Percentiles rank a stretch among this genome's conserved stretches.
phyloP scores from a whole-genome alignment of 2,797 vertebrate species.

The Parauchenoglanis ngamensis region DNA sequence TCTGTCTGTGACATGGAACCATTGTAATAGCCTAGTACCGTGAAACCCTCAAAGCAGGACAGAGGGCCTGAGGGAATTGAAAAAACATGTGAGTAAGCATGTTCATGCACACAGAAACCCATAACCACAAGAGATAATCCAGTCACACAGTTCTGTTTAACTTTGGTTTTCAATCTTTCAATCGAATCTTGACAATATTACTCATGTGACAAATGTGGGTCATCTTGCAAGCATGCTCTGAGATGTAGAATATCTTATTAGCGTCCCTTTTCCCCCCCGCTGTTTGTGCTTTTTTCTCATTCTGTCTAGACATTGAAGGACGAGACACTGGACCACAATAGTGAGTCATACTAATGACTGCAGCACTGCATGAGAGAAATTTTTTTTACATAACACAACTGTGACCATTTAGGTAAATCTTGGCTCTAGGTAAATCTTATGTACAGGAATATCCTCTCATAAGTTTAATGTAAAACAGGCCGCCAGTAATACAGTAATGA shows the following conservation, averaged over 20 bases:
- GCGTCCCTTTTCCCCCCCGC: not conserved
- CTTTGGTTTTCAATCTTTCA: not conserved
- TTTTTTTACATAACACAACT: slow-evolving; percentile 1
- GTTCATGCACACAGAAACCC: not conserved
- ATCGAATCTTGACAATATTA: not conserved
- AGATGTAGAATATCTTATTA: slow-evolving; percentile 27
- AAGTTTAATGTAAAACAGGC: slow-evolving; percentile 31
- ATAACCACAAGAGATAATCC: not conserved
- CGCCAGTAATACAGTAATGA: slow-evolving; percentile 29
- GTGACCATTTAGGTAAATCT: not conserved
- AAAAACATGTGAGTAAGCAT: not conserved
- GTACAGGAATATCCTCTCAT: slow-evolving; percentile 15
- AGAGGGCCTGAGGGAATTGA: slow-evolving; percentile 53
- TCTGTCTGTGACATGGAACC: slow-evolving; percentile 70
- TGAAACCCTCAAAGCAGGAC: slow-evolving; percentile 69
- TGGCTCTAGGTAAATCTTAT: slow-evolving; percentile 18
- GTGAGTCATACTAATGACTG: slow-evolving; percentile 48
- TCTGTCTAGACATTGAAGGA: slow-evolving; percentile 20
- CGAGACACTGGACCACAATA: slow-evolving; percentile 7
- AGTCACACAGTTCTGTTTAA: not conserved
- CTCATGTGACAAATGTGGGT: not conserved
- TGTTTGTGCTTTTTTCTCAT: slow-evolving; percentile 15
- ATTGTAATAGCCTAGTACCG: slow-evolving; percentile 73
- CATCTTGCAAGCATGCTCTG: slow-evolving; percentile 2
- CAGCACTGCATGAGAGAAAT: slow-evolving; percentile 18